phyloP scores from a whole-genome alignment of 2,113 vertebrate species.

The Haplotaxodon microlepis region DNA sequence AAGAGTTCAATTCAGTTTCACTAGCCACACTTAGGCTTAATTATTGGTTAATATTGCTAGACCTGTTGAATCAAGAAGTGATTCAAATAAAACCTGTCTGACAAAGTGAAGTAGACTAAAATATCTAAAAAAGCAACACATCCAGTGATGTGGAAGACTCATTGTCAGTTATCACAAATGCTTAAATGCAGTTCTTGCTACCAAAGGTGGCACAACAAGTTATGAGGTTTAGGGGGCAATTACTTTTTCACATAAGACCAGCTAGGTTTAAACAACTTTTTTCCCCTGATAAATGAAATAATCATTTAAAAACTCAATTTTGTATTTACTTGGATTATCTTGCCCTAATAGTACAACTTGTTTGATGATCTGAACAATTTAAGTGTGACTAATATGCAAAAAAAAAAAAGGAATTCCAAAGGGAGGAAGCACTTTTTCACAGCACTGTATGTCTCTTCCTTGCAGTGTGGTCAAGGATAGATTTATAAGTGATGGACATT shows the following conservation, averaged over 20 bases:
- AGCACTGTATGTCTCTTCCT: not conserved
- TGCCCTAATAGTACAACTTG: not conserved
- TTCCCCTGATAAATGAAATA: not conserved
- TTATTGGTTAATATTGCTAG: not conserved
- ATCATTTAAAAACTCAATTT: not conserved
- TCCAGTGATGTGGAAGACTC: not conserved
- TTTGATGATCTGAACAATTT: not conserved
- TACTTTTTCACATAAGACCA: not conserved
- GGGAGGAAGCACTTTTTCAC: not conserved
- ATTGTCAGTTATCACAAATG: not conserved
- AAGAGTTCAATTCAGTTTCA: not conserved
- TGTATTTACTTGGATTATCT: not conserved
- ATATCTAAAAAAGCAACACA: not conserved
- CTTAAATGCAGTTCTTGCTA: not conserved
- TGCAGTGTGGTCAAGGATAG: not conserved
- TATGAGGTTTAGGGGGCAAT: not conserved
- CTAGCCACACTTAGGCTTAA: not conserved
- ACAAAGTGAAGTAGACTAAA: not conserved
- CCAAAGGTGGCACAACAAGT: not conserved
- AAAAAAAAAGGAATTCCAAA: not conserved
- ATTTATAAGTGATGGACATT: not conserved
- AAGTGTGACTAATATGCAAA: not conserved
- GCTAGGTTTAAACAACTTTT: not conserved
- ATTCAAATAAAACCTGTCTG: not conserved
- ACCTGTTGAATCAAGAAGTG: not conserved